Evolutionary conservation across 2,113 vertebrate genomes (phyloP).

Genomic region (Mola mola): DNA sequence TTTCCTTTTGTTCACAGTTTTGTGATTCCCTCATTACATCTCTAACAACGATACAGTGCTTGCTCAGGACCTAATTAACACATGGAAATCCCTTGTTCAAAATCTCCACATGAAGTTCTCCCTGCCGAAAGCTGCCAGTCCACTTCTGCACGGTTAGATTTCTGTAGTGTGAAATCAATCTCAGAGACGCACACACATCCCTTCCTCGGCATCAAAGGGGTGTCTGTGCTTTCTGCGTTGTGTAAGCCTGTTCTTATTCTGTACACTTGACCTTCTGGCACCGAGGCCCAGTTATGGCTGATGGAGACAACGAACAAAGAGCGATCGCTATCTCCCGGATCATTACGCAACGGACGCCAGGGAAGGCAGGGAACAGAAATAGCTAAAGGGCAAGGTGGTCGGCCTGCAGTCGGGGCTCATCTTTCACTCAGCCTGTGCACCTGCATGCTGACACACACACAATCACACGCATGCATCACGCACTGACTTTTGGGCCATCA

Average conservation of each 20-base stretch:
- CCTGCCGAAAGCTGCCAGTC: slow-evolving; percentile 36
- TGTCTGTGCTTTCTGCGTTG: slow-evolving; percentile 66
- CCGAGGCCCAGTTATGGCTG: slow-evolving; percentile 74
- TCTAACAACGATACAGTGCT: too few species aligned
- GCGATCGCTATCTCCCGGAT: slow-evolving; percentile 73
- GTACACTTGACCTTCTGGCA: slow-evolving; percentile 77
- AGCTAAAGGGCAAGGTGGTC: slow-evolving; percentile 82
- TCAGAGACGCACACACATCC: slow-evolving; percentile 47
- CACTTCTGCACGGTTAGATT: slow-evolving; percentile 47
- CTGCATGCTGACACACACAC: slow-evolving; percentile 56
- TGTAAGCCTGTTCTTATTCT: slow-evolving; percentile 75
- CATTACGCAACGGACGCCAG: slow-evolving; percentile 73
- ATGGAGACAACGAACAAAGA: slow-evolving; percentile 78
- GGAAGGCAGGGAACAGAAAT: slow-evolving; percentile 71
- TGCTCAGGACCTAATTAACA: too few species aligned
- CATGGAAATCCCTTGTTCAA: not conserved
- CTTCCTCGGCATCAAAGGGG: slow-evolving; percentile 67
- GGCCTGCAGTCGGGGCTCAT: slow-evolving; percentile 72
- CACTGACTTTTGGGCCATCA: slow-evolving; percentile 9
- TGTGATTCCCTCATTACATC: too few species aligned
- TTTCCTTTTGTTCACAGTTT: too few species aligned
- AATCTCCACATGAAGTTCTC: slow-evolving; percentile 1
- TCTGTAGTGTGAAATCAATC: slow-evolving; percentile 69
- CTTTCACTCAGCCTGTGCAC: slow-evolving; percentile 74
- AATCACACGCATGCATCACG: slow-evolving; percentile 23